Evolutionary conservation across 2,113 vertebrate species (phyloP), one percentile per base, ranked within the genome.

Genomic region (Protobothrops mucrosquamatus): DNA sequence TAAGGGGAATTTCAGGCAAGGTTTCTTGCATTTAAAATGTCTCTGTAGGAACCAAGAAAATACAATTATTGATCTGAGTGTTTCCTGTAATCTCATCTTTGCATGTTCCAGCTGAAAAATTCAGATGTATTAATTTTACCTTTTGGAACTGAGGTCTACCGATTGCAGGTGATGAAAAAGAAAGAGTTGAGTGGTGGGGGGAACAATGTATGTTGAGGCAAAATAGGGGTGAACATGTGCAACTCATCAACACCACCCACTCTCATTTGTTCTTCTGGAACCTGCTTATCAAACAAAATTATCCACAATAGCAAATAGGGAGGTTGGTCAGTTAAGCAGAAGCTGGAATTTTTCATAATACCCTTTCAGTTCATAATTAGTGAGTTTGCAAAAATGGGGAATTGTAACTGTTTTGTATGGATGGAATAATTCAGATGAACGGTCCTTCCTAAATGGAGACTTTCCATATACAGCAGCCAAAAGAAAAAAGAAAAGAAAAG

Each of bases 1-100:
- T 93, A 94, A 91, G 86, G 95, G 93, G 92, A 89, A 46, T 93
- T 95, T 91, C 46, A 56, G 93, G 90, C 61, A 24, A 89, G 93
- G 34, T 94, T 93, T n/a, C 93, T 90, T 94, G 87, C 43, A 94
- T 94, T 81, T 1, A 0, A 92, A 91, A 91, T 92, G 88, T 93
- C 87, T 96, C 93, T 81, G 85, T 89, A 93, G 95, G 51, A 26
- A 91, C 89, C 92, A 94, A 87, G 51, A 69, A 89, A 55, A 57
- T 93, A 22, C 91, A 94, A 46, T 61, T 94, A 0, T 93, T 94
- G 93, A 91, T 94, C 55, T 93, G 3, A 34, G 48, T 93, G 94
- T 92, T 94, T 91, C 55, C 93, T 88, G 52, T 91, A 54, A 85
- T 34, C 87, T 12, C 51, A n/a, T 54, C 52, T 54, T 34, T n/a